A percentile compares a stretch with the other conserved stretches of the same genome.
These are phyloP conservation scores for Mastacembelus armatus DNA, from an alignment of 2,797 vertebrate genomes.

Conservation along the genomic window DNA sequence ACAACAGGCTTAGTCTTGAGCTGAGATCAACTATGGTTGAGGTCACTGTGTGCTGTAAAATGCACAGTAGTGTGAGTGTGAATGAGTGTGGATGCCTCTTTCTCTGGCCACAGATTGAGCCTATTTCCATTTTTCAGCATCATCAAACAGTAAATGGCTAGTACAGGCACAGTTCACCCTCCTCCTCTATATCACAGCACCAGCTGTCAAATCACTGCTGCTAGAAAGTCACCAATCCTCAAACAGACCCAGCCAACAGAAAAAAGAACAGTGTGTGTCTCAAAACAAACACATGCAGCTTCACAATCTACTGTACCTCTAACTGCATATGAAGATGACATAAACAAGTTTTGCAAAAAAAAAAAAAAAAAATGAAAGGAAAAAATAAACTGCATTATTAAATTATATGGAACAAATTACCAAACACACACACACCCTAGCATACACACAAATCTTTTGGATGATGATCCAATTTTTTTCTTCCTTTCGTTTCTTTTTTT, in stretches of 20 bases:
- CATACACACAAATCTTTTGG: constrained; percentile 72
- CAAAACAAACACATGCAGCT: constrained; percentile 63
- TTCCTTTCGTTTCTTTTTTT: constrained; percentile 65
- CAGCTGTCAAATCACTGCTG: constrained; percentile 67
- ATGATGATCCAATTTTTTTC: constrained; percentile 77
- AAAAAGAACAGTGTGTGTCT: constrained; percentile 68
- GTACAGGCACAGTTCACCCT: constrained; percentile 38
- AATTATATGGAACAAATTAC: constrained; percentile 83
- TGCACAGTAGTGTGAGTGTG: constrained; percentile 62
- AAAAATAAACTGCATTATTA: constrained; percentile 81
- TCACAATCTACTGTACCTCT: constrained; percentile 66
- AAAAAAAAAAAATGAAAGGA: constrained; percentile 61
- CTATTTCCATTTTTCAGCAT: constrained; percentile 25
- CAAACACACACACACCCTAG: constrained; percentile 30
- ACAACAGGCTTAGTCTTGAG: constrained; percentile 71
- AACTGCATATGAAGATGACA: constrained; percentile 78
- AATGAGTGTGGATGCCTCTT: constrained; percentile 41
- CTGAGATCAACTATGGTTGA: constrained; percentile 73
- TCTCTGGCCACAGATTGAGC: constrained; percentile 25
- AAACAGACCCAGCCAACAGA: constrained; percentile 48
- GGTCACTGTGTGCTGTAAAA: constrained; percentile 75
- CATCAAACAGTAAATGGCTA: constrained; percentile 42
- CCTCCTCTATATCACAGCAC: constrained; percentile 55
- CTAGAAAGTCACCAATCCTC: constrained; percentile 45
- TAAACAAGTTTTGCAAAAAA: constrained; percentile 75